Base-by-base conservation (phyloP, 1,140 invertebrate species). In the Tribolium madens region DNA sequence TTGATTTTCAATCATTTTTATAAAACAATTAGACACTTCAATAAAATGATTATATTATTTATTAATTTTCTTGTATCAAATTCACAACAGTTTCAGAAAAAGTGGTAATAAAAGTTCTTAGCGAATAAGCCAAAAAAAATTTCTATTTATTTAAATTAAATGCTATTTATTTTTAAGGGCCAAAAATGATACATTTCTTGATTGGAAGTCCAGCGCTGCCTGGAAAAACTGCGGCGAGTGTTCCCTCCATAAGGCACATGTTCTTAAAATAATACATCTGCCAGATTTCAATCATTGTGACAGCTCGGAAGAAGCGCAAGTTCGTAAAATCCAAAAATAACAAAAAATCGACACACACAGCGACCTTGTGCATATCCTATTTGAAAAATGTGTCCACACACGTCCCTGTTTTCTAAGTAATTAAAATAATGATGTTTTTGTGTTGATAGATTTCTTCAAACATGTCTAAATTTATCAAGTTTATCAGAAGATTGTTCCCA, bases 191-290 rank as follows among this genome's bases (percentile, higher is more conserved):
- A n/a, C n/a, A n/a, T n/a, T n/a, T n/a, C n/a, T 21, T 21, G 18
- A n/a, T 21, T 21, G 18, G 18, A 21, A 21, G 18, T 21, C 18
- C 18, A 21, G 18, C 4, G 18, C 18, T 21, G 18, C 18, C 18
- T 21, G 18, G 1, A n/a, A n/a, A 21, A 21, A 21, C 18, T 21
- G 18, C 18, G 18, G 18, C 18, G 18, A 21, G 18, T 1, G 18
- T 50, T 50, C 31, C 21, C 57, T 64, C 7, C 17, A 64, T 14
- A 17, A 73, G 83, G 81, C 84, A 84, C 83, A 85, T 84, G 83
- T 83, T 81, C 80, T 82, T 83, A 81, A 85, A 83, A 85, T 85
- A 85, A 84, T 84, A 84, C 84, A 85, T 85, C 84, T 85, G 84
- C 81, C 84, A 80, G 81, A 76, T 84, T 81, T 85, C 83, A 85